Evolutionary conservation across 2,888 invertebrate species (phyloP).

Genomic region (Sinodicranocentrus sp.): DNA sequence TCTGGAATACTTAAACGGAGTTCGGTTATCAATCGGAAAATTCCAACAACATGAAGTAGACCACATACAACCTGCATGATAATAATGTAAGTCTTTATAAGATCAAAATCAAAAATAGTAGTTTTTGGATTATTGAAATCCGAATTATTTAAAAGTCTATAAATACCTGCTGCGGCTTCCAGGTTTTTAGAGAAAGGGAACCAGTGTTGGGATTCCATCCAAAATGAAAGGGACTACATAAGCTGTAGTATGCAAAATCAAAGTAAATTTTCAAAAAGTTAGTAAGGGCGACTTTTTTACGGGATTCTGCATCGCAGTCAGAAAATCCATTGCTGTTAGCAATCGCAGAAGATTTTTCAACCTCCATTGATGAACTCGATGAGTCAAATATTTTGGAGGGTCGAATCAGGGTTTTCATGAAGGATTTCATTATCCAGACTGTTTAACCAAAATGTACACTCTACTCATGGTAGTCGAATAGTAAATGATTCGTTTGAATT

Average conservation of each 20-base stretch:
- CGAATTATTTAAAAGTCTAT: neutral
- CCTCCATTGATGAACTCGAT: too few relatives aligned
- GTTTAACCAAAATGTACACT: too few relatives aligned
- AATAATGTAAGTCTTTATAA: neutral
- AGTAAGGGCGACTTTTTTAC: neutral
- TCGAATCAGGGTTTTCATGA: too few relatives aligned
- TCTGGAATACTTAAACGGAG: conserved; percentile 9
- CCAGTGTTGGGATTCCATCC: neutral
- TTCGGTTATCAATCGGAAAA: conserved; percentile 37
- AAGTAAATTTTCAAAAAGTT: conserved; percentile 53
- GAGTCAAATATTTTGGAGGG: too few relatives aligned
- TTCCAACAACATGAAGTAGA: conserved; percentile 16
- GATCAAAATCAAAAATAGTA: neutral
- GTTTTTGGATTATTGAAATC: neutral
- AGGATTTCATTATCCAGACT: too few relatives aligned
- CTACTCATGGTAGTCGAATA: too few relatives aligned
- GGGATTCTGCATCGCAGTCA: too few relatives aligned
- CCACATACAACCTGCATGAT: conserved; percentile 30
- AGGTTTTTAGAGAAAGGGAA: conserved; percentile 45
- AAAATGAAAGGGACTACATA: conserved; percentile 51
- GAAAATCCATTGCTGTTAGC: too few relatives aligned
- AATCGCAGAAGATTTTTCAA: too few relatives aligned
- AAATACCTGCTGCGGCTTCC: conserved; percentile 57
- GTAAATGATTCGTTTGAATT: too few relatives aligned
- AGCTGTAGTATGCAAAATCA: conserved; percentile 51